Evolutionary conservation across 2,888 invertebrate genomes (phyloP).

Genomic region (Fragum whitleyi): DNA sequence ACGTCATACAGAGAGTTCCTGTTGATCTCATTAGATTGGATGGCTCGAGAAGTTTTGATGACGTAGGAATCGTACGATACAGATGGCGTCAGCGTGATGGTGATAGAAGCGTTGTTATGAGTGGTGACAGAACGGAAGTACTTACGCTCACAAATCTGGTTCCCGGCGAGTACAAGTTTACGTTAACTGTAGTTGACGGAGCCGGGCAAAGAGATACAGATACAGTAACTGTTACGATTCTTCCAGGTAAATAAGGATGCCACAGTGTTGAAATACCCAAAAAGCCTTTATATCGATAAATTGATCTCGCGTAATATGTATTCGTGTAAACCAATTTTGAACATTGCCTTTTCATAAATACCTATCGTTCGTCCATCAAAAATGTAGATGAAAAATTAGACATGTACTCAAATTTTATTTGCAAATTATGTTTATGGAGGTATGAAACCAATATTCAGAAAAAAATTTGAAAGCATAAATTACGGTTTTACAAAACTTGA

Average conservation of each 20-base stretch:
- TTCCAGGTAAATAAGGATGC: conserved; percentile 34
- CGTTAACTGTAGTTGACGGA: conserved; percentile 46
- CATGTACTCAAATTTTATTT: no score
- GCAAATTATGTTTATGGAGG: no score
- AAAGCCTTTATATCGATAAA: no score
- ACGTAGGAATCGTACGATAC: conserved; percentile 43
- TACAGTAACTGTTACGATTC: conserved; percentile 33
- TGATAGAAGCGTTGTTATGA: not conserved
- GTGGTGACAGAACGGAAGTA: not conserved
- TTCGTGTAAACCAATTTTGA: no score
- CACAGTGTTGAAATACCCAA: not conserved
- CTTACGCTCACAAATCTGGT: conserved; percentile 21
- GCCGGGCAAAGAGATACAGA: conserved; percentile 45
- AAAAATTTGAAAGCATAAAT: no score
- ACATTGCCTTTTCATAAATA: no score
- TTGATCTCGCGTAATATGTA: no score
- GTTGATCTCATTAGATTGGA: conserved; percentile 24
- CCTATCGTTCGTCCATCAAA: no score
- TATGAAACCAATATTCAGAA: no score
- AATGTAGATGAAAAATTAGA: no score
- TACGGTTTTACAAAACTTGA: no score
- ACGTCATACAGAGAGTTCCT: conserved; percentile 32
- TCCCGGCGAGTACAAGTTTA: conserved; percentile 44
- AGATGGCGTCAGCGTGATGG: conserved; percentile 32
- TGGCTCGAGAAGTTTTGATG: conserved; percentile 40